Evolutionary conservation across 2,888 invertebrate genomes (phyloP).

Genomic region (Caenorhabditis panamensis): DNA sequence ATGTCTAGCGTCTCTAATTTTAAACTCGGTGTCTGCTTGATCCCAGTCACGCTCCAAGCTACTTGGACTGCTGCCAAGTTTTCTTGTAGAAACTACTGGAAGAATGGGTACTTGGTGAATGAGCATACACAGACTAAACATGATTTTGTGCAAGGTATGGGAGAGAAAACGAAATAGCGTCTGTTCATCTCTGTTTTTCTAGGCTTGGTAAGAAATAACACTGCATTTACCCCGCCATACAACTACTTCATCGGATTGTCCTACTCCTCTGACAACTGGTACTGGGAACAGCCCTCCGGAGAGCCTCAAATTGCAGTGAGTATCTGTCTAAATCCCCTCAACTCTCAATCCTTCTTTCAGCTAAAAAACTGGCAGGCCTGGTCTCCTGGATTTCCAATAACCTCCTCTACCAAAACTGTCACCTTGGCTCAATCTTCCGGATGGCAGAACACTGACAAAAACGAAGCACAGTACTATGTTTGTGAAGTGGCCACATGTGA

Average conservation of each 20-base stretch:
- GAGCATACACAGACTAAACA: slow-evolving; percentile 37
- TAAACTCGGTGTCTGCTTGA: slow-evolving; percentile 40
- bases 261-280: slow-evolving; percentile 20
- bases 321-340: not conserved
- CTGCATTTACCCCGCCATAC: slow-evolving; percentile 23
- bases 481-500: slow-evolving; percentile 42
- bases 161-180: not conserved
- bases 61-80: slow-evolving; percentile 41
- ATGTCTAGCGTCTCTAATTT: slow-evolving; percentile 18
- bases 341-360: not conserved
- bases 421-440: not conserved
- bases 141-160: slow-evolving; percentile 21
- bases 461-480: slow-evolving; percentile 21
- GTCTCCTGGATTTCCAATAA: slow-evolving; percentile 24
- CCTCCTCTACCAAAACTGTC: slow-evolving; percentile 14
- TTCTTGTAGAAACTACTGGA: slow-evolving; percentile 35
- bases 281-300: slow-evolving; percentile 43
- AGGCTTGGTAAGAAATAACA: slow-evolving; percentile 22
- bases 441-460: slow-evolving; percentile 22
- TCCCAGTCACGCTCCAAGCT: slow-evolving; percentile 24
- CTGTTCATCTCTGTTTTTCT: too few species aligned
- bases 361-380: slow-evolving; percentile 19
- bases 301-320: not conserved
- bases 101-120: slow-evolving; percentile 32
- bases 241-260: slow-evolving; percentile 32